phyloP scores from a whole-genome alignment of 2,113 vertebrate species.

The Toxotes chatareus region DNA sequence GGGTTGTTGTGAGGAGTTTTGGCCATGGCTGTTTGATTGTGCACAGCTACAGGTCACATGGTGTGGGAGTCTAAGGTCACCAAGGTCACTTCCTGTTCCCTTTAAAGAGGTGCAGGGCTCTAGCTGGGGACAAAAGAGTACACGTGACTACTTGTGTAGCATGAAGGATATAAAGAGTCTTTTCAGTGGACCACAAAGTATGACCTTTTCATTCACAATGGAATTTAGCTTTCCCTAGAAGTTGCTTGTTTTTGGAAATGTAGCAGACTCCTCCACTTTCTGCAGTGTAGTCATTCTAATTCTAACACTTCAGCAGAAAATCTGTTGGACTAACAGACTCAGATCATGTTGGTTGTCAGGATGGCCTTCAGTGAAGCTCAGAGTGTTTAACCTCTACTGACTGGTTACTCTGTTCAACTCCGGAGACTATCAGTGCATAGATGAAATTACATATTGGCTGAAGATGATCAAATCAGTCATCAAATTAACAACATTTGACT shows the following conservation, averaged over 20 bases:
- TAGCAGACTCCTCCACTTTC: conserved; percentile 7
- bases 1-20: conserved; percentile 14
- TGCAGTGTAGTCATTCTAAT: conserved; percentile 12
- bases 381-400: conserved; percentile 51
- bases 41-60: conserved; percentile 59
- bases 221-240: conserved; percentile 57
- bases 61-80: conserved; percentile 63
- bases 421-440: conserved; percentile 45
- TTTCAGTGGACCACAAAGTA: conserved; percentile 52
- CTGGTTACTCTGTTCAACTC: conserved; percentile 44
- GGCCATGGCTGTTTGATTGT: conserved; percentile 11
- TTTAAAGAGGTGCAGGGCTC: conserved; percentile 63
- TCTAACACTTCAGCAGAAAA: not conserved
- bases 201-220: conserved; percentile 62
- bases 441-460: conserved; percentile 72
- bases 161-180: conserved; percentile 64
- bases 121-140: conserved; percentile 55
- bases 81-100: conserved; percentile 71
- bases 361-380: conserved; percentile 30
- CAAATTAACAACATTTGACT: conserved; percentile 66
- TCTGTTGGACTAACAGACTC: not conserved
- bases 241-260: conserved; percentile 37
- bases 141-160: conserved; percentile 61
- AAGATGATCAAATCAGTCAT: conserved; percentile 63
- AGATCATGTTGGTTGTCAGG: not conserved